Conservation (phyloP, 2,888 invertebrate species). For the Zaprionus obscuricornis region DNA sequence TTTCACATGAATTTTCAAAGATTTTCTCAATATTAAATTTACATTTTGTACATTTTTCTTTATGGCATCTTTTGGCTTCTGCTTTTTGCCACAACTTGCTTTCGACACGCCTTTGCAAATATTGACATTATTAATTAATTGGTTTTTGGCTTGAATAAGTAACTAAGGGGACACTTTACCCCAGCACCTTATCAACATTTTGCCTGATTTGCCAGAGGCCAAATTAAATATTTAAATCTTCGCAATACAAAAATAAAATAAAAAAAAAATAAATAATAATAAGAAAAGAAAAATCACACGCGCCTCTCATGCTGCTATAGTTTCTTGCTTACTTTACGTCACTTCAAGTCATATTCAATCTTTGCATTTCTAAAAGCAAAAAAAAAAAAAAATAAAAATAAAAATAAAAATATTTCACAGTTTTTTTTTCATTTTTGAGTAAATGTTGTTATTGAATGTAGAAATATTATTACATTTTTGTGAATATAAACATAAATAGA, state of each 20-base stretch:
- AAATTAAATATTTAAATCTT: constrained; percentile 72
- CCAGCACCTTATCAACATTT: constrained; percentile 9
- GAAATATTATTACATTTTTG: constrained; percentile 19
- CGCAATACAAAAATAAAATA: constrained; percentile 10
- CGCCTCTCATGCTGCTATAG: not conserved
- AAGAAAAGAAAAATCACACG: constrained; percentile 29
- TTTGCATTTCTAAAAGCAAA: too few relatives aligned
- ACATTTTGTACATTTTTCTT: too few relatives aligned
- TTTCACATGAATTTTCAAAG: too few relatives aligned
- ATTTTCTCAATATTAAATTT: too few relatives aligned
- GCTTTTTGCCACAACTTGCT: too few relatives aligned
- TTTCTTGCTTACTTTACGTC: not conserved
- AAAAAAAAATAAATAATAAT: constrained; percentile 20
- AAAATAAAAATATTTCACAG: constrained; percentile 42
- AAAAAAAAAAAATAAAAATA: too few relatives aligned
- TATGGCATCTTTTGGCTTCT: too few relatives aligned
- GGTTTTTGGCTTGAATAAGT: constrained; percentile 60
- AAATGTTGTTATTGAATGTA: constrained; percentile 32
- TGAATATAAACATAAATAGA: not conserved
- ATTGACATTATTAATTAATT: constrained; percentile 77
- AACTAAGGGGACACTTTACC: constrained; percentile 31
- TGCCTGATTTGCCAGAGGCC: constrained; percentile 22
- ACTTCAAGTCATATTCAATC: not conserved
- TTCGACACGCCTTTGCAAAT: constrained; percentile 37
- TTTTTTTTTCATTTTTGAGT: constrained; percentile 37